These are phyloP conservation scores for Harpegnathos saltator DNA, from an alignment of 1,140 invertebrate species.

Conservation along the genomic window DNA sequence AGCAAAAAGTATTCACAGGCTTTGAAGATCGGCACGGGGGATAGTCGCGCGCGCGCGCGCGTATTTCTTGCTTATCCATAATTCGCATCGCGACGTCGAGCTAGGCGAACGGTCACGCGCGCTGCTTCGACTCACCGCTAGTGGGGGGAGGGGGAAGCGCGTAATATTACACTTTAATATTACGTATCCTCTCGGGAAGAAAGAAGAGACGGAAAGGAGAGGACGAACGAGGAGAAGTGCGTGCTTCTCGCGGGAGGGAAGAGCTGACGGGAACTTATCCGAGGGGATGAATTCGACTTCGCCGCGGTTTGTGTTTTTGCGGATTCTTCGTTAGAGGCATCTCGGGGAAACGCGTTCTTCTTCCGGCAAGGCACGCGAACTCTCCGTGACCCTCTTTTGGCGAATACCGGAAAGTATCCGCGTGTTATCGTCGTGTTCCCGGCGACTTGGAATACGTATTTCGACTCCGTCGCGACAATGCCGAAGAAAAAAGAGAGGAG, in stretches of 20 bases:
- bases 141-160: neutral
- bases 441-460: too few species aligned
- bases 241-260: neutral
- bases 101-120: neutral
- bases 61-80: neutral
- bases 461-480: too few species aligned
- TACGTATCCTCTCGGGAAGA: neutral
- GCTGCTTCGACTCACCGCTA: constrained; percentile 1
- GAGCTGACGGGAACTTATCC: too few species aligned
- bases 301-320: neutral
- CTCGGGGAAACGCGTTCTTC: neutral
- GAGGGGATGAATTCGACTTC: constrained; percentile 9
- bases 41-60: neutral
- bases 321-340: neutral
- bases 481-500: too few species aligned
- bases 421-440: too few species aligned
- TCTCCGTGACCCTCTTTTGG: too few species aligned
- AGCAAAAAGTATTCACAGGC: neutral
- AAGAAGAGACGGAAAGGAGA: too few species aligned
- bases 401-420: too few species aligned
- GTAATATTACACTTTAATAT: constrained; percentile 17
- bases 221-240: too few species aligned
- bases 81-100: neutral
- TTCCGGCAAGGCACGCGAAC: too few species aligned
- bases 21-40: constrained; percentile 18